Evolutionary conservation across 2,797 vertebrate genomes (phyloP).

Genomic region (Caiman crocodilus): DNA sequence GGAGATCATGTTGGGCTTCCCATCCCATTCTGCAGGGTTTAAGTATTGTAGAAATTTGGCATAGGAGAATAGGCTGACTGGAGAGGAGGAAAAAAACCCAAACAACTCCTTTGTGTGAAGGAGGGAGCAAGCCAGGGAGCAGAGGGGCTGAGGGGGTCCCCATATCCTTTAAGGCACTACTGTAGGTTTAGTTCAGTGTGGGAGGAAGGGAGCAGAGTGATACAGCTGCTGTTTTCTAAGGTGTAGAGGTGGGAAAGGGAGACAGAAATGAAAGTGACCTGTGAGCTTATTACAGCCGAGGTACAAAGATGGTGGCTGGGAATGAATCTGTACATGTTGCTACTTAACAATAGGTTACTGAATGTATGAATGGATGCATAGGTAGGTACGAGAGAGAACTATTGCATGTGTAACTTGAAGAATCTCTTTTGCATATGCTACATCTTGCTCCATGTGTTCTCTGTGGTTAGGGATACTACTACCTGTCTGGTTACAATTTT

Average conservation of each 20-base stretch:
- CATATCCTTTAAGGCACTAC: accelerated
- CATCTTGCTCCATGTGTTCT: neutral
- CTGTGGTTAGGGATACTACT: neutral
- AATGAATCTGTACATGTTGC: neutral
- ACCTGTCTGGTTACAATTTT: neutral
- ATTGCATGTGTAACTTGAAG: neutral
- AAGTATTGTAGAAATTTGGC: neutral
- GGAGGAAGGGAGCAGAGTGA: neutral
- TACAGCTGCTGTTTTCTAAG: neutral
- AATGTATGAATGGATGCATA: neutral
- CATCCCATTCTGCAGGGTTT: too few species aligned
- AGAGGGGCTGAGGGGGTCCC: accelerated
- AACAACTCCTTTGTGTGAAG: neutral
- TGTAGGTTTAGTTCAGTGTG: neutral
- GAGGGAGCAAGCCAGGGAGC: neutral
- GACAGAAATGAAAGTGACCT: neutral
- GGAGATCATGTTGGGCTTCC: neutral
- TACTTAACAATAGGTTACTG: too few species aligned
- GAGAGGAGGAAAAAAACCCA: neutral
- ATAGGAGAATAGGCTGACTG: accelerated
- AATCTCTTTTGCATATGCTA: neutral
- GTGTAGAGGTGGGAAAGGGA: neutral
- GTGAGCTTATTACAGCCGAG: neutral
- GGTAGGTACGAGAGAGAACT: neutral
- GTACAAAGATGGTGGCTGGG: neutral